Evolutionary conservation across 2,113 vertebrate genomes (phyloP).

Genomic region (Bothrops jararaca): DNA sequence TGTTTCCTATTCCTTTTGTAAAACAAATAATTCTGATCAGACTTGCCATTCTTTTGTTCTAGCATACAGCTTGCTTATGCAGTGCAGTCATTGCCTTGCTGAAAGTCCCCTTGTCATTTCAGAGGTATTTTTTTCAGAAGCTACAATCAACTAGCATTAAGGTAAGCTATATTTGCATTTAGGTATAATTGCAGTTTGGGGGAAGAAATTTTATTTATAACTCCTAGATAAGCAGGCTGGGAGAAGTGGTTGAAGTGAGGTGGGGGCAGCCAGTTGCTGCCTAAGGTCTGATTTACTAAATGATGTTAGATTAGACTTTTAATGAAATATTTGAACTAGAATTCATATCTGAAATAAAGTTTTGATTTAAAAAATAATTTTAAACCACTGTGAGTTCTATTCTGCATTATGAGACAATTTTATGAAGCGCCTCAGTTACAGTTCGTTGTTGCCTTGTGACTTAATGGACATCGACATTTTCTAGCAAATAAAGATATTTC

Average conservation of each 20-base stretch:
- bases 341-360: neutral
- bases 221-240: neutral
- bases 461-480: neutral
- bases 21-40: constrained; percentile 27
- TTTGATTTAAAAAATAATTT: neutral
- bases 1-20: neutral
- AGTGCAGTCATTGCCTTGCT: constrained; percentile 90
- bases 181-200: neutral
- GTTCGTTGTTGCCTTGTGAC: neutral
- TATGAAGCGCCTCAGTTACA: neutral
- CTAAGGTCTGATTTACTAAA: neutral
- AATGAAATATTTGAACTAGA: neutral
- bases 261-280: neutral
- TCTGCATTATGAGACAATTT: neutral
- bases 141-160: constrained; percentile 98
- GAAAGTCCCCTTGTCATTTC: constrained; percentile 94
- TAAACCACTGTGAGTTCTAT: neutral
- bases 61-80: constrained; percentile 94
- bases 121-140: constrained; percentile 98
- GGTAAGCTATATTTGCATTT: constrained; percentile 64
- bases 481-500: neutral
- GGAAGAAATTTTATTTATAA: neutral
- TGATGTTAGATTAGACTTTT: neutral
- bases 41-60: constrained; percentile 45
- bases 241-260: neutral